These are phyloP conservation scores for Dicycla oo DNA, from an alignment of 2,888 invertebrate genomes.

Conservation along the genomic window DNA sequence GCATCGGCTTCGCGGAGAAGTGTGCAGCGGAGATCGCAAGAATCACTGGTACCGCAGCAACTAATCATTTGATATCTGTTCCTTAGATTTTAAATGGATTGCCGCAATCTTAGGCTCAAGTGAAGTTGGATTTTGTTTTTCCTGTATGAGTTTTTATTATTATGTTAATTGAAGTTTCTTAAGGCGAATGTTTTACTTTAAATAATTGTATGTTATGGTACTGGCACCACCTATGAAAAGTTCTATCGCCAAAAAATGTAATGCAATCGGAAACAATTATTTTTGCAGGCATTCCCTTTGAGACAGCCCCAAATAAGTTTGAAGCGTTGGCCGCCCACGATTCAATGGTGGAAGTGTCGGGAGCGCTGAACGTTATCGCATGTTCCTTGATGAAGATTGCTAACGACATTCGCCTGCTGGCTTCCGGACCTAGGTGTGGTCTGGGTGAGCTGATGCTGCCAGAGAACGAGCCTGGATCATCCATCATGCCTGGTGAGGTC, in stretches of 20 bases:
- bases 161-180: not conserved
- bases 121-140: not conserved
- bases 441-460: constrained; percentile 98
- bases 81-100: not conserved
- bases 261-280: not conserved
- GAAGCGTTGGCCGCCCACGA: constrained; percentile 98
- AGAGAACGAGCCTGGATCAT: constrained; percentile 99
- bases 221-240: not conserved
- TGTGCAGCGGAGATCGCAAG: constrained; percentile 95
- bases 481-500: constrained; percentile 98
- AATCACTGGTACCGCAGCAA: constrained; percentile 91
- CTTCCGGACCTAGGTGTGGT: constrained; percentile 99
- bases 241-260: no score
- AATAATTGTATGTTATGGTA: not conserved
- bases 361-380: constrained; percentile 97
- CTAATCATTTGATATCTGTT: not conserved
- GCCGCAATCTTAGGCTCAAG: not conserved
- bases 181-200: not conserved
- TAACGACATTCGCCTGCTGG: constrained; percentile 97
- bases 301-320: constrained; percentile 98
- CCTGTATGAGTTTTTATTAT: not conserved
- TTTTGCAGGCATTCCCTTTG: constrained; percentile 94
- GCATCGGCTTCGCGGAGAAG: constrained; percentile 98
- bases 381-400: constrained; percentile 98
- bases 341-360: constrained; percentile 98